Percentiles rank a stretch among this genome's conserved stretches.
These are phyloP conservation scores for Mayetiola destructor DNA, from an alignment of 2,888 invertebrate species.

Conservation along the genomic window DNA sequence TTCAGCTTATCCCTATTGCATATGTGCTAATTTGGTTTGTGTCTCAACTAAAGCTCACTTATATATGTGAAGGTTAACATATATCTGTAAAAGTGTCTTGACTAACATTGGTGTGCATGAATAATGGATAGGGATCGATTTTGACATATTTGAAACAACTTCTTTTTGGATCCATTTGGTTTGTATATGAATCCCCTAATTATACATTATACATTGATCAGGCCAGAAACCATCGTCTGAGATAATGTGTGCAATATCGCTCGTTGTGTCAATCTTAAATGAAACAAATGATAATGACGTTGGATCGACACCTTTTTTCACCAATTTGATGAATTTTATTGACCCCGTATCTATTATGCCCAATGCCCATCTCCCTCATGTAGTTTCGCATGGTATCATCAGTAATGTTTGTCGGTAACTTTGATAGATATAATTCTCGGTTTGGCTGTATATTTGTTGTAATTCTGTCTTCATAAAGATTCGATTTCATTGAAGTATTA, in stretches of 20 bases:
- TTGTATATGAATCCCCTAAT: no score
- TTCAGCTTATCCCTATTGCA: no score
- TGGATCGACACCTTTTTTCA: not conserved
- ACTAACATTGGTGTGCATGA: no score
- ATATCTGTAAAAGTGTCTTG: no score
- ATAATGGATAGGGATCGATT: no score
- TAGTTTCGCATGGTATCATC: not conserved
- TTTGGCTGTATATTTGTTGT: no score
- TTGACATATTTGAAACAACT: no score
- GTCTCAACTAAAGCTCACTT: no score
- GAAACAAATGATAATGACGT: not conserved
- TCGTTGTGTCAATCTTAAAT: not conserved
- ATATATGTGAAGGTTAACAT: no score
- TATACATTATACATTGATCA: not conserved
- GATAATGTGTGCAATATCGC: not conserved
- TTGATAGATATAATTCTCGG: not conserved
- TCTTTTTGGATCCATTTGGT: not conserved
- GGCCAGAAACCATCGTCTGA: not conserved
- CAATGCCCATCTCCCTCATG: not conserved
- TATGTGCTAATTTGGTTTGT: no score
- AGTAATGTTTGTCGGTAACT: not conserved
- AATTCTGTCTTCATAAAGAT: no score
- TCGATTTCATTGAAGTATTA: no score
- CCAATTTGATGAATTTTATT: not conserved
- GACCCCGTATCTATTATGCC: not conserved